Base-by-base conservation (phyloP, 1,140 invertebrate genomes). In the Mamestra configurata region DNA sequence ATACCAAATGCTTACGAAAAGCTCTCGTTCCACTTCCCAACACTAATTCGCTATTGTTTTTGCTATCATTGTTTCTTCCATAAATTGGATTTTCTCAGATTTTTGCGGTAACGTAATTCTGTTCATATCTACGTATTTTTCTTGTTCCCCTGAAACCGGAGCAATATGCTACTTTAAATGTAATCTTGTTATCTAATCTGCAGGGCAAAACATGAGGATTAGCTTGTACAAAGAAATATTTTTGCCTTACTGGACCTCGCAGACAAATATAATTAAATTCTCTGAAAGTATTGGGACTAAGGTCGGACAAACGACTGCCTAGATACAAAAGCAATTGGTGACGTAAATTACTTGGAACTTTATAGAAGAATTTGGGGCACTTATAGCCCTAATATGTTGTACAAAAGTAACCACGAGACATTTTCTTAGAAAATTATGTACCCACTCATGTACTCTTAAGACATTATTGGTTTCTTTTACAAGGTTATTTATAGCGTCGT, bases 211-310 rank as follows among this genome's bases (percentile, higher is more conserved):
- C 64, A 79, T 75, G 64, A 66, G 55, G 57, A 68, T 61, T 66
- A 77, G 49, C 53, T 51, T 75, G 71, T 66, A 75, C 24, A 64
- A 73, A 83, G 75, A 79, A 78, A 79, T 83, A 76, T 81, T 72
- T 80, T 71, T 61, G n/a, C 64, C 64, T 57, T 49, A 59, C 24
- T 70, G 37, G 68, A 35, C 72, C 35, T 24, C 72, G 40, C 64
- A 57, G 71, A 80, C 82, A 81, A 83, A 83, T 80, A 79, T 77
- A 80, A 83, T 83, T 80, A 83, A 78, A 80, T 80, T 72, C 73
- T 68, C 55, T 24, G 51, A 80, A 81, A 79, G 76, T 57, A 46
- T 75, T 81, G 55, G 20, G 68, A 71, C 15, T 53, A 35, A 53
- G 18, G 4, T 71, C 35, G 27, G 68, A 71, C 46, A 53, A 13